Evolutionary conservation across 30 jellyfish, hydroid and myxozoan species (phyloP), one percentile per base, ranked within the genome.

Genomic region (Rhopilema esculentum): DNA sequence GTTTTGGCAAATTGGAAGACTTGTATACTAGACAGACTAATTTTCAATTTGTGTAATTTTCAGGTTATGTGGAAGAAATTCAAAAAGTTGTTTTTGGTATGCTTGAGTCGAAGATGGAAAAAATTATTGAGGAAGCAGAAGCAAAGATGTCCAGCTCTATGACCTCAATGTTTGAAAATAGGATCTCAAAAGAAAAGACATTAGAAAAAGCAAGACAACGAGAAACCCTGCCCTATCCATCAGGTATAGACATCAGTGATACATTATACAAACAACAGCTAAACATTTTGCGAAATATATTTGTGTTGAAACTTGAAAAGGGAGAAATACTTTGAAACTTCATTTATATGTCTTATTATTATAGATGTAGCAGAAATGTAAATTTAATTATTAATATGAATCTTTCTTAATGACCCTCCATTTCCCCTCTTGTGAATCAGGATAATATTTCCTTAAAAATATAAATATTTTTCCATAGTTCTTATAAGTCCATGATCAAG

Each of bases 61-160:
- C 73, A 63, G 73, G 73, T 24, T 63, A 63, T 63, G 73, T 63
- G 73, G 30, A 63, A n/a, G 73, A 63, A 63, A 63, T 63, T 63
- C 73, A 19, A 63, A 63, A 63, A 19, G 30, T 63, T 63, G 27
- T 63, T 19, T 63, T 63, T 63, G 30, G 73, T 63, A 19, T 63
- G 30, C 29, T 20, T 19, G 30, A 63, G 73, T 24, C 6, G 8
- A 20, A 63, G 73, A 63, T 63, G 73, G 30, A 63, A 24, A 24
- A 63, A 63, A 63, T 63, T 19, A 63, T 63, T 63, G n/a, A 63
- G 30, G 73, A 63, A 19, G 73, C 73, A 63, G 73, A 63, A 63
- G 73, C 73, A 63, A 63, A 63, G 73, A 63, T 63, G 73, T 20
- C 73, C 12, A 40, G 57, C 57, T 40, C 57, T 40, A 4, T 19